Evolutionary conservation across 2,888 invertebrate species (phyloP).

Genomic region (Limenitis camilla): DNA sequence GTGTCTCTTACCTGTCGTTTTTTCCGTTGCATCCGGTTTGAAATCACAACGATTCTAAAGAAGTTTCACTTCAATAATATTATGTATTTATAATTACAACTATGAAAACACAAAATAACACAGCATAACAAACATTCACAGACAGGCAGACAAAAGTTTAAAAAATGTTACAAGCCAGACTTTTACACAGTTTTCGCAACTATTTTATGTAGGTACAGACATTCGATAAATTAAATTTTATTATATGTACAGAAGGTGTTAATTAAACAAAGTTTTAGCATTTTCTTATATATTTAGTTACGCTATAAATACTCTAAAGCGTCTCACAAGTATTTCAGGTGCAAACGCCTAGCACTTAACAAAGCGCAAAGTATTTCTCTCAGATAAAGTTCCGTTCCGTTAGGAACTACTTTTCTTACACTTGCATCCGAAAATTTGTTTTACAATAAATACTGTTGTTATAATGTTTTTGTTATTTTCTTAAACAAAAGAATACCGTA

Average conservation of each 20-base stretch:
- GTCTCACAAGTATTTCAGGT: slow-evolving; percentile 11
- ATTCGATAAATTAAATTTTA: neutral
- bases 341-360: slow-evolving; percentile 30
- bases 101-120: no score
- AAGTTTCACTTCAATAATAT: no score
- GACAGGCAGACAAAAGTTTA: no score
- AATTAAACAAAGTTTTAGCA: slow-evolving; percentile 3
- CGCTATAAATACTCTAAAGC: slow-evolving; percentile 4
- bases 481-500: neutral
- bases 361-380: slow-evolving; percentile 30
- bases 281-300: slow-evolving; percentile 6
- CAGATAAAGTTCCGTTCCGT: slow-evolving; percentile 28
- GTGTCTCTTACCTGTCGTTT: no score
- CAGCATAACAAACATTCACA: no score
- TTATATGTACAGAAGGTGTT: neutral
- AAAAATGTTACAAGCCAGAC: no score
- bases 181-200: no score
- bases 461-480: slow-evolving; percentile 2
- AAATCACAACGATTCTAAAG: no score
- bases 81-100: no score
- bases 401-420: slow-evolving; percentile 19
- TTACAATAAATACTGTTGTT: neutral
- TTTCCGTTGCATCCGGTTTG: no score
- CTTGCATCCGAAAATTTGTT: slow-evolving; percentile 12
- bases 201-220: no score